phyloP scores from a whole-genome alignment of 2,113 vertebrate species.

The Struthidea cinerea region DNA sequence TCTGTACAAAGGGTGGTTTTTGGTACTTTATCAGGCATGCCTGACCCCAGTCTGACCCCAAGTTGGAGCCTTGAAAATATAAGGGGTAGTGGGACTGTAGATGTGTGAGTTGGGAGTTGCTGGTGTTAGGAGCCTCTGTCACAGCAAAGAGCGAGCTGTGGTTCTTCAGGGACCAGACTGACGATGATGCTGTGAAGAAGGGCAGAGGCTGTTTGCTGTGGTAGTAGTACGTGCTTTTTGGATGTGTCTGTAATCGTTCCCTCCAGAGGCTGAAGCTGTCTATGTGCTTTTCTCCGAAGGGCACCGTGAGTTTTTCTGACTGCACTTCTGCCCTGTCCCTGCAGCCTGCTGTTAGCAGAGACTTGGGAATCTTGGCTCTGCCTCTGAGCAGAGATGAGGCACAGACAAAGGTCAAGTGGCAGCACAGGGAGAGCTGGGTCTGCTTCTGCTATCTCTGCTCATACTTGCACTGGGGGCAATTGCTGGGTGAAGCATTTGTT shows the following conservation, averaged over 20 bases:
- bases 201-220: conserved; percentile 13
- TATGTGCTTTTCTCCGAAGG: not conserved
- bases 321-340: not conserved
- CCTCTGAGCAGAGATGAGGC: not conserved
- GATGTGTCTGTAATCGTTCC: not conserved
- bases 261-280: not conserved
- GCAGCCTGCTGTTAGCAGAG: not conserved
- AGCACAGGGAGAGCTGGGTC: not conserved
- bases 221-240: conserved; percentile 8
- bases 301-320: not conserved
- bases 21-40: not conserved
- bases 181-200: conserved; percentile 17
- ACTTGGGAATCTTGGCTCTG: not conserved
- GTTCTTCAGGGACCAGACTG: not conserved
- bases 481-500: not conserved
- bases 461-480: not conserved
- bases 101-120: not conserved
- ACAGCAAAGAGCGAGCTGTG: not conserved
- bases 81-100: not conserved
- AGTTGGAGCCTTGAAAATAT: not conserved
- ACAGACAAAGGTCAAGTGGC: not conserved
- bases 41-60: not conserved
- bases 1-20: not conserved
- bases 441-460: not conserved
- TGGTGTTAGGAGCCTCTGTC: conserved; percentile 11